Evolutionary conservation across 35 echinoderm and acorn worm species (phyloP).

Genomic region (Ophioderma brevispina): DNA sequence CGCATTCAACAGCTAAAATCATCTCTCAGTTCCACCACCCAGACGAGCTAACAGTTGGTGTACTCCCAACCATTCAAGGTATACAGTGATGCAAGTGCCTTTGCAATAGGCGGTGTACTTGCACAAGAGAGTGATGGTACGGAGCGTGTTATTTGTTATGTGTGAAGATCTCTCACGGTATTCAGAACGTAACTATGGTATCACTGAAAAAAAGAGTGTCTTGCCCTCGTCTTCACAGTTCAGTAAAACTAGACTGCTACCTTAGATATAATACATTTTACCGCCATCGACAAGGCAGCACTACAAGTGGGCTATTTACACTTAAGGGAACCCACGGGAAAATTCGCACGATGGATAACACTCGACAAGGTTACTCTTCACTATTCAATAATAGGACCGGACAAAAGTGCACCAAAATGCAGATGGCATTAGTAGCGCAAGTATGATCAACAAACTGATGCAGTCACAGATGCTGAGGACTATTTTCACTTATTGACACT

Average conservation of each 20-base stretch:
- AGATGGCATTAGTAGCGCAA: no score
- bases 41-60: constrained; percentile 32
- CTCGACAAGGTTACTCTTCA: no score
- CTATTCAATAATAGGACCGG: no score
- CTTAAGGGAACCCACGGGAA: no score
- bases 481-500: no score
- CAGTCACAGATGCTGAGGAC: no score
- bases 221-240: constrained; percentile 9
- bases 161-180: constrained; percentile 25
- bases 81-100: constrained; percentile 63
- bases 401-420: no score
- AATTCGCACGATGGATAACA: no score
- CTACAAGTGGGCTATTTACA: no score
- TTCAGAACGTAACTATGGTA: constrained; percentile 37
- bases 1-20: constrained; percentile 32
- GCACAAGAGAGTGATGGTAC: constrained; percentile 43
- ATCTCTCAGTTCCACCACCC: constrained; percentile 29
- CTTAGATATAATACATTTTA: no score
- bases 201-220: constrained; percentile 38
- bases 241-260: constrained; percentile 33
- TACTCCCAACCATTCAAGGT: constrained; percentile 59
- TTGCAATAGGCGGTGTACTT: constrained; percentile 60
- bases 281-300: no score
- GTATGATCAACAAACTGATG: no score
- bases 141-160: constrained; percentile 72